Conservation (phyloP, 2,888 invertebrate genomes). For the Tipula confusa region DNA sequence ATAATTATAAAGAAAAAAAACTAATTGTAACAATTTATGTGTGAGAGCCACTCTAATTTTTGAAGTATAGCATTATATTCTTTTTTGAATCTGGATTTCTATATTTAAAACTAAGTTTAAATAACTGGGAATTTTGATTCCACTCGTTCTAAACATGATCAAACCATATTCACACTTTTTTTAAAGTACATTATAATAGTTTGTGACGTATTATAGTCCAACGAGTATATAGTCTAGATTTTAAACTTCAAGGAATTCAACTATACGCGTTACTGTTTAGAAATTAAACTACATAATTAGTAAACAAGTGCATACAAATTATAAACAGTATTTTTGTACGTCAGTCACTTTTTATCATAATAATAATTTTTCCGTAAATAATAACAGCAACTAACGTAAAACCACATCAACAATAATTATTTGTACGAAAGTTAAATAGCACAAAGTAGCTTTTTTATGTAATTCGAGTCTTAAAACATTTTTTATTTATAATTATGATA, state of each 20-base stretch:
- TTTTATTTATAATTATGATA: background rate
- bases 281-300: background rate
- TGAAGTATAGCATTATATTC: too few relatives aligned
- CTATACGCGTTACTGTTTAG: background rate
- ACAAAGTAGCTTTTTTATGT: background rate
- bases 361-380: background rate
- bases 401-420: background rate
- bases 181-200: background rate
- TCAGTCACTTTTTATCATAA: background rate
- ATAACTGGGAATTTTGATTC: too few relatives aligned
- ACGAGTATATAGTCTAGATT: background rate
- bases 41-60: too few relatives aligned
- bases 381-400: background rate
- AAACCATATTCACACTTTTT: background rate
- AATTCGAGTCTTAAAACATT: background rate
- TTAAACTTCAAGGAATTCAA: background rate
- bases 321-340: background rate
- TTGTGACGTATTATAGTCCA: background rate
- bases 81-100: too few relatives aligned
- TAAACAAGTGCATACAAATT: background rate
- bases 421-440: background rate
- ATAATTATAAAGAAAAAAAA: too few relatives aligned
- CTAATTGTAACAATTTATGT: too few relatives aligned
- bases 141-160: too few relatives aligned
- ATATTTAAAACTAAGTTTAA: too few relatives aligned